Percentiles rank a stretch among this genome's conserved stretches.
Conservation (phyloP, 2,888 invertebrate genomes). For the Polydrusus cervinus region DNA sequence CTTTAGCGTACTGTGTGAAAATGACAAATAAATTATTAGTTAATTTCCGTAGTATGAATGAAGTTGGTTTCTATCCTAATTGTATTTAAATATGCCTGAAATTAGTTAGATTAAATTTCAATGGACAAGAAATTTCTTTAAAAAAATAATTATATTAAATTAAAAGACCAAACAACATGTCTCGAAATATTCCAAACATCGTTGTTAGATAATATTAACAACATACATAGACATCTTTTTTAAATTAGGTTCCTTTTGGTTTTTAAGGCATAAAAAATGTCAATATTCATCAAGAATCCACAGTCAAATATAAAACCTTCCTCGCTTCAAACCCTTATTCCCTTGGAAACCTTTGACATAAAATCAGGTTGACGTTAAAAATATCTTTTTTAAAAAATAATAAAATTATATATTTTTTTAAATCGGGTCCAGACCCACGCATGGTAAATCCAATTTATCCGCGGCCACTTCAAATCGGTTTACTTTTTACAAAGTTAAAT, state of each 20-base stretch:
- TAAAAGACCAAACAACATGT: no score
- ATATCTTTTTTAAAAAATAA: background rate
- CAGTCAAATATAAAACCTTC: background rate
- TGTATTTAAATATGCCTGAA: no score
- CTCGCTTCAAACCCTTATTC: background rate
- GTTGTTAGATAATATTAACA: no score
- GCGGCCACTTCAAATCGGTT: slow-evolving; percentile 12
- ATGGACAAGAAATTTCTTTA: no score
- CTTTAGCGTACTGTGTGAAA: no score
- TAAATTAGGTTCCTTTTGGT: background rate
- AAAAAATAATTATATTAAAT: no score
- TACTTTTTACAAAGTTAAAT: slow-evolving; percentile 10
- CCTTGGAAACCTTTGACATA: background rate
- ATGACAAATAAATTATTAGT: no score
- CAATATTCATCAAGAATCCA: background rate
- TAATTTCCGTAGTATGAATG: no score
- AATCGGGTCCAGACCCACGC: background rate
- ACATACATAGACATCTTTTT: background rate
- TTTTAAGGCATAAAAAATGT: background rate
- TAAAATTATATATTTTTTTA: slow-evolving; percentile 10
- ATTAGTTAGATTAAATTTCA: no score
- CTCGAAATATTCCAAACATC: no score
- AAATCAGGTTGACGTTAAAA: slow-evolving; percentile 6
- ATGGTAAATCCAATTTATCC: background rate
- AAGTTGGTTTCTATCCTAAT: no score